Base-by-base conservation (phyloP, 2,113 vertebrate genomes). In the Cyanoderma ruficeps region DNA sequence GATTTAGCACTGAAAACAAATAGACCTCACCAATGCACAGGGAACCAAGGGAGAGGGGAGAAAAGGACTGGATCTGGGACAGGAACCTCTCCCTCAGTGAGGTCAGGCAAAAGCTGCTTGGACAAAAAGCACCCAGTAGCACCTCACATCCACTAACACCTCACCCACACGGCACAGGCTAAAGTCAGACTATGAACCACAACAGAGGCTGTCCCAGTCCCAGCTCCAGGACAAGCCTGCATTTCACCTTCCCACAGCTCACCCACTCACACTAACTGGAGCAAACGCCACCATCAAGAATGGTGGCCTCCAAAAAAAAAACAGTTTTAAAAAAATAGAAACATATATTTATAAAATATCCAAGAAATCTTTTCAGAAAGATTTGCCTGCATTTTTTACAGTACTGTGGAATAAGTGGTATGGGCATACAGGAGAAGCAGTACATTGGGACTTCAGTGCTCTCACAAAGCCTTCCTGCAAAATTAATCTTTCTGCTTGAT, bases 401-500 rank as follows among this genome's bases (percentile, higher is more conserved):
- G 27, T 50, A 27, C 41, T 78, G 56, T n/a, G 64, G 63, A 80
- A 2, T 18, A 89, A 85, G 33, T 14, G 27, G 11, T 6, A 25
- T 17, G 24, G 33, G 70, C 88, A 91, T 28, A 74, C 46, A 77
- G 63, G 27, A 90, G 63, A 31, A 16, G 17, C 37, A 80, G 33
- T 59, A 63, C 27, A 67, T 8, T 50, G 76, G 75, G 93, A 71
- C 27, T 95, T 83, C 59, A 74, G n/a, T 11, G 52, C 35, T 67
- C 82, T 90, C 71, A 50, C 53, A 90, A 93, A 91, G 70, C 63
- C 53, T 71, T 67, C 33, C 56, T 83, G 85, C 60, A 94, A 93
- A 97, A 94, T 92, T 91, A 83, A 92, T 90, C 85, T 94, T 81
- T 77, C 44, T 7, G 52, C 85, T 86, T 83, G 72, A 90, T 41